Evolutionary conservation across 1,140 invertebrate species (phyloP).

Genomic region (Venturia canescens): DNA sequence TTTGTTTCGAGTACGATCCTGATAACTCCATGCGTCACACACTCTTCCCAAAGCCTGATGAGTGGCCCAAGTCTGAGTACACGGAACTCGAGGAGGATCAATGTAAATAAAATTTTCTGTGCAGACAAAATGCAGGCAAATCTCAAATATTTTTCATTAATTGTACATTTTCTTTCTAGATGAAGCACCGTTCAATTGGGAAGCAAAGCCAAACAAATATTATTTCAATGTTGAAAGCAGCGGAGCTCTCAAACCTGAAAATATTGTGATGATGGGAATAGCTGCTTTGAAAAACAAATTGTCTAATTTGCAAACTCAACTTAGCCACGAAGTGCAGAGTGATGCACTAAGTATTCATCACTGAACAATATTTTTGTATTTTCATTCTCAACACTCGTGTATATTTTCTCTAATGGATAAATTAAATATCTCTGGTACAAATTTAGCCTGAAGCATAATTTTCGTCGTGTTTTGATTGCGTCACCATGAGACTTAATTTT

Average conservation of each 20-base stretch:
- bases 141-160: conserved; percentile 2
- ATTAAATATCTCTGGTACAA: neutral
- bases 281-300: conserved; percentile 96
- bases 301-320: conserved; percentile 94
- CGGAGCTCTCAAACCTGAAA: conserved; percentile 96
- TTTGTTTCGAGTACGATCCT: conserved; percentile 99
- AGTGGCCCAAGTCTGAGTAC: conserved; percentile 99
- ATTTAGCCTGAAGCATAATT: neutral
- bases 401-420: neutral
- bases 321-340: conserved; percentile 91
- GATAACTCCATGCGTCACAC: conserved; percentile 99
- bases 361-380: conserved; percentile 53
- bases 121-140: neutral
- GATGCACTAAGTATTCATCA: conserved; percentile 86
- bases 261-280: conserved; percentile 97
- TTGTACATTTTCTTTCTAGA: conserved; percentile 76
- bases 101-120: conserved; percentile 79
- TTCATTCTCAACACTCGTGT: neutral
- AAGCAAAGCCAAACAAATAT: conserved; percentile 97
- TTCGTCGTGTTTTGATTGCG: no score
- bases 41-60: conserved; percentile 97
- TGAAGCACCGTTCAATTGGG: conserved; percentile 95
- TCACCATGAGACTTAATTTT: no score
- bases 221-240: conserved; percentile 98
- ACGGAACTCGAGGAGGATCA: conserved; percentile 95